Percentiles rank a stretch among this genome's conserved stretches.
phyloP scores from a whole-genome alignment of 37 sponge, comb jelly and placozoan species.

The Haliclona indistincta region DNA sequence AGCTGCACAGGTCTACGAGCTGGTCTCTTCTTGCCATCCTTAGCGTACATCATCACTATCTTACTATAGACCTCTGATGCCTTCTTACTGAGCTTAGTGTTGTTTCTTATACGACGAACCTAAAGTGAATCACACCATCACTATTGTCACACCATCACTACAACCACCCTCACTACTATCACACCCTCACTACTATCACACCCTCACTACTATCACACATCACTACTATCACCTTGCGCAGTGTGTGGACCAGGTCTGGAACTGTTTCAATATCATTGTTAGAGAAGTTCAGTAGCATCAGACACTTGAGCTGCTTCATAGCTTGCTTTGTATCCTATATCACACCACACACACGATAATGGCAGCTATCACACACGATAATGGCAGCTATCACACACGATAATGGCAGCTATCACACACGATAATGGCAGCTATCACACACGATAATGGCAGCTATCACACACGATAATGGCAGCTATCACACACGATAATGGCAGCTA shows the following conservation, averaged over 20 bases:
- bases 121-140: too few species aligned
- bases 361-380: background rate
- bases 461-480: background rate
- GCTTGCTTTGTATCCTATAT: constrained; percentile 40
- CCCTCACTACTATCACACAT: too few species aligned
- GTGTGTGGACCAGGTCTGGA: constrained; percentile 51
- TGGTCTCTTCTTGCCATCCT: too few species aligned
- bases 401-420: background rate
- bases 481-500: background rate
- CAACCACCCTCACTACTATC: too few species aligned
- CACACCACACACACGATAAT: background rate
- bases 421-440: background rate
- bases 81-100: too few species aligned
- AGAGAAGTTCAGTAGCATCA: constrained; percentile 9
- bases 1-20: too few species aligned
- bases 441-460: background rate
- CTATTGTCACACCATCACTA: too few species aligned
- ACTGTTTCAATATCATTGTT: constrained; percentile 33
- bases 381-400: background rate
- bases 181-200: too few species aligned
- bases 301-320: constrained; percentile 12
- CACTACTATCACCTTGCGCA: constrained; percentile 84
- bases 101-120: too few species aligned
- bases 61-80: too few species aligned
- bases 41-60: too few species aligned